Evolutionary conservation across 2,113 vertebrate species (phyloP).

Genomic region (Pitta sordida): DNA sequence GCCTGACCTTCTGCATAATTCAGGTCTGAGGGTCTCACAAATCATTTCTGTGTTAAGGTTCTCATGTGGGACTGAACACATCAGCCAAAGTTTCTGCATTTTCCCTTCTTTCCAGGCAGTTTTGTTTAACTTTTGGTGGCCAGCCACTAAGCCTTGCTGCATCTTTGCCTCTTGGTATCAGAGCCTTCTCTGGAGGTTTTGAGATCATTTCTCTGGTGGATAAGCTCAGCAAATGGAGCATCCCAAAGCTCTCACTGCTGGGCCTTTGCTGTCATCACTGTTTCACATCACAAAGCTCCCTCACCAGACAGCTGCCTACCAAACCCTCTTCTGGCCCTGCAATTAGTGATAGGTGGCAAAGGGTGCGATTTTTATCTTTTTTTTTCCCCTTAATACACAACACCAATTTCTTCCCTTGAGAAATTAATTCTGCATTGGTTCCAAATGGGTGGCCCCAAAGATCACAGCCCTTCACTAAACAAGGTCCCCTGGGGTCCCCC

Average conservation of each 20-base stretch:
- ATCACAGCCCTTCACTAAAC: neutral
- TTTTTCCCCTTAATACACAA: neutral
- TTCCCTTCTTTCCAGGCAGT: neutral
- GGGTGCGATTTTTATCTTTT: neutral
- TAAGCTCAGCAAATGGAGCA: neutral
- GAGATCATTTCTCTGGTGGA: neutral
- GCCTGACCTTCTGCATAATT: neutral
- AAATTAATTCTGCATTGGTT: slow-evolving; percentile 6
- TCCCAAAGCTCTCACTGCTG: neutral
- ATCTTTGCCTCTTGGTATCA: neutral
- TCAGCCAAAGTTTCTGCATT: neutral
- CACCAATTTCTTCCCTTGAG: neutral
- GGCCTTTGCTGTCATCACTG: neutral
- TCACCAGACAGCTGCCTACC: neutral
- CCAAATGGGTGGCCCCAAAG: neutral
- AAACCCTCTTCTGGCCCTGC: neutral
- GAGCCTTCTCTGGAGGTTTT: neutral
- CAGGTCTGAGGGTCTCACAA: neutral
- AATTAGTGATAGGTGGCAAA: neutral
- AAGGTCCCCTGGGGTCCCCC: neutral
- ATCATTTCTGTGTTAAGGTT: neutral
- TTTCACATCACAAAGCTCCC: neutral
- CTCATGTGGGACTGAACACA: neutral
- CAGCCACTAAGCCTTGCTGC: neutral
- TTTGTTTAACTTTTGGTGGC: neutral